These are phyloP conservation scores for Drosophila nasuta DNA, from an alignment of 1,140 invertebrate species.

Conservation along the genomic window DNA sequence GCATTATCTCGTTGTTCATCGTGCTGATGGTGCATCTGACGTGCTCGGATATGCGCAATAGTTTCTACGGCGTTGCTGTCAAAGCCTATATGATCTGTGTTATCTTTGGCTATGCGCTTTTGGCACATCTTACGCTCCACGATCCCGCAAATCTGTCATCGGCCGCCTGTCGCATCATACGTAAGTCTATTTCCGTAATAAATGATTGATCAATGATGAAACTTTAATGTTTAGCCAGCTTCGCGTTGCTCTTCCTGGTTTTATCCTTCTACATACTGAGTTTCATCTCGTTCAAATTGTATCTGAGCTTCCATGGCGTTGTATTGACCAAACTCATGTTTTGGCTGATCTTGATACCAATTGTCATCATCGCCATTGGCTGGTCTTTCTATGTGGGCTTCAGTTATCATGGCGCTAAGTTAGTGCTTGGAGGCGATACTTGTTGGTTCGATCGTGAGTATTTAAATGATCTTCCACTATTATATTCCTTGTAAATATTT, in stretches of 20 bases:
- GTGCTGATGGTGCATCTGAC: slow-evolving; percentile 73
- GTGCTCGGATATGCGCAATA: slow-evolving; percentile 77
- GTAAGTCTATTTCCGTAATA: slow-evolving; percentile 46
- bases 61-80: slow-evolving; percentile 78
- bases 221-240: slow-evolving; percentile 51
- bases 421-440: slow-evolving; percentile 70
- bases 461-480: too few relatives aligned
- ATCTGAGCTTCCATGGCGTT: slow-evolving; percentile 75
- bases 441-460: slow-evolving; percentile 83
- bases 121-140: slow-evolving; percentile 71
- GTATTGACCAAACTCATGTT: slow-evolving; percentile 79
- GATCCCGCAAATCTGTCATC: slow-evolving; percentile 66
- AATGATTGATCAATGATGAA: slow-evolving; percentile 13
- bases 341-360: slow-evolving; percentile 76
- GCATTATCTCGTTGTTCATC: slow-evolving; percentile 78
- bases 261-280: slow-evolving; percentile 80
- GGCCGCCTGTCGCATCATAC: slow-evolving; percentile 64
- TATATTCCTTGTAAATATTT: too few relatives aligned
- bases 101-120: slow-evolving; percentile 72
- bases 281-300: slow-evolving; percentile 77
- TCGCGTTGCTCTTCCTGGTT: slow-evolving; percentile 64
- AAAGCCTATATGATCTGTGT: slow-evolving; percentile 72
- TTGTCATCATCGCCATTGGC: slow-evolving; percentile 63
- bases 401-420: slow-evolving; percentile 52
- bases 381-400: slow-evolving; percentile 74